Evolutionary conservation across 2,797 vertebrate genomes (phyloP), one percentile per base, ranked within the genome.

Genomic region (Melanotaenia trifasciata): DNA sequence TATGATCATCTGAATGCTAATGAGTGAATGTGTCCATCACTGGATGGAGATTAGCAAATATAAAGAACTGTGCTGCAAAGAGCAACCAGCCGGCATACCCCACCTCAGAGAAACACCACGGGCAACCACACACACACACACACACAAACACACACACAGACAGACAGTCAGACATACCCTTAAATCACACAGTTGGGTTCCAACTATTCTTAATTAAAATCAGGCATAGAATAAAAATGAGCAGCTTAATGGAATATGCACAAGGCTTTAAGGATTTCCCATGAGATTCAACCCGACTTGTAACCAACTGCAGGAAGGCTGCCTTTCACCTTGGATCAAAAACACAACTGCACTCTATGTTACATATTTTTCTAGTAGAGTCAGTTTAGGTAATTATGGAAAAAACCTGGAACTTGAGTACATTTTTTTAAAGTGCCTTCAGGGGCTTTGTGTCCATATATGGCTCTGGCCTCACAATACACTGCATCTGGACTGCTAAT

Each of bases 141-240:
- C 47, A 60, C 20, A 30, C 28, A 30, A 4, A 30, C 28, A 30
- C 30, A 30, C 65, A 75, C 71, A 78, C 47, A 80, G 68, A 56
- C 67, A 60, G 43, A 60, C 20, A 74, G 61, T 66, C 65, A 80
- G 40, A 77, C 69, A 26, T 45, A 61, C 35, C 56, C 77, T 81
- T 56, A 75, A 87, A 87, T 85, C 84, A 70, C 87, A 82, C 88
- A 79, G 84, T 76, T 56, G 73, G 85, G 72, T 77, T 87, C 83
- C 82, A 63, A 78, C 78, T 79, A 64, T 77, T 86, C 83, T 84
- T 91, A 90, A 93, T 93, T 92, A 92, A 92, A 94, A 91, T 57
- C 76, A 84, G 72, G 83, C 85, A 85, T 75, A 73, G 90, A 92
- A 93, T 94, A 86, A 86, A 72, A 87, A 92, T 92, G 89, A 91